A percentile compares a stretch with the other conserved stretches of the same genome.
phyloP scores from a whole-genome alignment of 2,113 vertebrate species.

The Pelecanoides urinatrix region DNA sequence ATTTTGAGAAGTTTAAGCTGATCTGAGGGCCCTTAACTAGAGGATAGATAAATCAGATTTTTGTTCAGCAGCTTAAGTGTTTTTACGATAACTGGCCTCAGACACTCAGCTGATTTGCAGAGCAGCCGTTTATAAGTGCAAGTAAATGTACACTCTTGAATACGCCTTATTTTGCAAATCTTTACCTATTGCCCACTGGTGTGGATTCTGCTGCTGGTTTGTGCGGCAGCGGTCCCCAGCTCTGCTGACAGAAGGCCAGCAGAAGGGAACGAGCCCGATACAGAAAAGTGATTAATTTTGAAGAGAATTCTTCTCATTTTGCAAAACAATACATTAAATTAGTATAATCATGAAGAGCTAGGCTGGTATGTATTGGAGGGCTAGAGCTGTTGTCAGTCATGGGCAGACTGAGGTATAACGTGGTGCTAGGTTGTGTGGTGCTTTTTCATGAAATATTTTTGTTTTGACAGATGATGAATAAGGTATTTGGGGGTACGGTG shows the following conservation, averaged over 20 bases:
- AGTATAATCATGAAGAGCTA: background rate
- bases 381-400: background rate
- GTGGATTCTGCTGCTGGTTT: background rate
- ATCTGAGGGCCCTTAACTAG: background rate
- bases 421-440: background rate
- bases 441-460: background rate
- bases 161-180: background rate
- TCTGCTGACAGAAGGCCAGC: background rate
- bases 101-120: background rate
- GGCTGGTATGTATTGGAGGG: background rate
- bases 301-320: background rate
- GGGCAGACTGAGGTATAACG: background rate
- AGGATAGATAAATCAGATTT: background rate
- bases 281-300: background rate
- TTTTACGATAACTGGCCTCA: background rate
- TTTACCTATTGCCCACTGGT: background rate
- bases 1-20: background rate
- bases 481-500: slow-evolving; percentile 96
- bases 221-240: background rate
- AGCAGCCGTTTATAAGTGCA: background rate
- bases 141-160: background rate
- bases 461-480: slow-evolving; percentile 94
- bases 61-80: background rate
- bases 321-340: accelerated
- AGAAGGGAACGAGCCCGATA: accelerated